These are phyloP conservation scores for Pinctada fucata DNA, from an alignment of 2,888 invertebrate species.

Conservation along the genomic window DNA sequence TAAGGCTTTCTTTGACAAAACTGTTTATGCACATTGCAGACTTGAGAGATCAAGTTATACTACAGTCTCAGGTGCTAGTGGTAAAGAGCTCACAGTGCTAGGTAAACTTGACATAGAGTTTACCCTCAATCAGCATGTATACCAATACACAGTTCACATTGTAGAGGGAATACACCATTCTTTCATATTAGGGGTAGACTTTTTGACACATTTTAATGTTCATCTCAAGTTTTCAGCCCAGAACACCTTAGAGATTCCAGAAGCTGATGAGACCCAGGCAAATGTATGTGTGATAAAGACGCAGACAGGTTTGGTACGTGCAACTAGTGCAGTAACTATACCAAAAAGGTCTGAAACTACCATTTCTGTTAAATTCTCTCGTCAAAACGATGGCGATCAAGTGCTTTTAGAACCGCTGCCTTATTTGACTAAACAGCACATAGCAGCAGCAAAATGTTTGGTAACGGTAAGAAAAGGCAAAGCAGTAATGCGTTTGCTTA, in stretches of 20 bases:
- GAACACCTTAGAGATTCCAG: not conserved
- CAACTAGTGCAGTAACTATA: not conserved
- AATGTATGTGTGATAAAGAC: constrained; percentile 1
- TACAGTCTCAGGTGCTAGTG: not conserved
- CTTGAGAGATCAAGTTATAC: not conserved
- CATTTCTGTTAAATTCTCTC: not conserved
- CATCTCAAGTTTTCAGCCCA: not conserved
- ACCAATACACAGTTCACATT: not conserved
- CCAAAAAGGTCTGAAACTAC: constrained; percentile 9
- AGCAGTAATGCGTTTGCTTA: constrained; percentile 11
- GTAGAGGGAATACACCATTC: not conserved
- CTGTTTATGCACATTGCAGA: not conserved
- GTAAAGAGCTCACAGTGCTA: not conserved
- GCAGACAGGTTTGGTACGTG: constrained; percentile 12
- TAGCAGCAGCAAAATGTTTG: constrained; percentile 15
- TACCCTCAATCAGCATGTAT: not conserved
- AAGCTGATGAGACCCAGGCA: not conserved
- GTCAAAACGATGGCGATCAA: not conserved
- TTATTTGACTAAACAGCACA: not conserved
- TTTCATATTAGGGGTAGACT: not conserved
- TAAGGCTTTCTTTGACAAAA: not conserved
- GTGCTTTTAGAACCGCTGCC: constrained; percentile 17
- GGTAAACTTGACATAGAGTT: not conserved
- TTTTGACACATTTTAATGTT: not conserved
- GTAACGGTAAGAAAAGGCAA: constrained; percentile 8